A percentile compares a stretch with the other conserved stretches of the same genome.
Evolutionary conservation across 2,113 vertebrate species (phyloP).

Genomic region (Orycteropus afer): DNA sequence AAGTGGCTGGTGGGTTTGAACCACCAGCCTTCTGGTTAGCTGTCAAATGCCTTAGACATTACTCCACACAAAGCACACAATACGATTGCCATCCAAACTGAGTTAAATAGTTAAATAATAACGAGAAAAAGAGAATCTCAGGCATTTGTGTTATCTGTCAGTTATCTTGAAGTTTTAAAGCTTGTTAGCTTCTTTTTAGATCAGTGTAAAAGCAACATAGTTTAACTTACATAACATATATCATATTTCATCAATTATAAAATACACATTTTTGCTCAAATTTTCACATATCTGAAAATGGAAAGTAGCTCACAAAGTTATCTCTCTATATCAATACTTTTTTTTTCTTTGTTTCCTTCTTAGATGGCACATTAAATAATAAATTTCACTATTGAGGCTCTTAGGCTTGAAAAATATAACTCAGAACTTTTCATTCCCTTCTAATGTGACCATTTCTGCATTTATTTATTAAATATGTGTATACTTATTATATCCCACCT

Average conservation of each 20-base stretch:
- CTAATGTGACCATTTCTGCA: neutral
- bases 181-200: neutral
- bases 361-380: neutral
- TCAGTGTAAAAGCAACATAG: neutral
- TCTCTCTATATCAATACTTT: neutral
- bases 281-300: slow-evolving; percentile 2
- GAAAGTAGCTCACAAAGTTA: neutral
- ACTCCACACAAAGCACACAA: neutral
- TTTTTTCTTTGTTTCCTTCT: neutral
- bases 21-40: too few species aligned
- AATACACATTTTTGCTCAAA: neutral
- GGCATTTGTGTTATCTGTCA: neutral
- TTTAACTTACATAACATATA: neutral
- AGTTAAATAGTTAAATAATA: neutral
- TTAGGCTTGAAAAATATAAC: neutral
- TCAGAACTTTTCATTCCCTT: neutral
- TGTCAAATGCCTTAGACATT: too few species aligned
- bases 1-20: too few species aligned
- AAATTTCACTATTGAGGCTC: neutral
- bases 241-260: neutral
- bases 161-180: neutral
- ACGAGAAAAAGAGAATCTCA: neutral
- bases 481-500: too few species aligned
- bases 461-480: neutral
- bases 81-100: neutral